A percentile compares a stretch with the other conserved stretches of the same genome.
phyloP scores from a whole-genome alignment of 2,113 vertebrate genomes.

The Melanotaenia duboulayi region DNA sequence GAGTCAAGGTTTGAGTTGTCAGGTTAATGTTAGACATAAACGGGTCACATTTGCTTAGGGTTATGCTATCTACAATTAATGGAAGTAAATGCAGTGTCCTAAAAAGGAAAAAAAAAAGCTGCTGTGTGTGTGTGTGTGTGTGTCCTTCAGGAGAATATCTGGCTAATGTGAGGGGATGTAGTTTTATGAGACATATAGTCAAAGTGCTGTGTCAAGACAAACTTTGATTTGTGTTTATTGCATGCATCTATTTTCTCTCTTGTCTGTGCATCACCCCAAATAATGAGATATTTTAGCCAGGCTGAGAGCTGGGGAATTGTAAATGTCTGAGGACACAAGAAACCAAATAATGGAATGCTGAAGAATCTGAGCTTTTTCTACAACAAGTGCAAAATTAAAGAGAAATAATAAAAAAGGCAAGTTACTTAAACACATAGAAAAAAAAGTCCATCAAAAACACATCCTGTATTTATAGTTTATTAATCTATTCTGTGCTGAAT shows the following conservation, averaged over 20 bases:
- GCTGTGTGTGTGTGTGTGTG: conserved; percentile 14
- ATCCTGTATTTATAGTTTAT: not conserved
- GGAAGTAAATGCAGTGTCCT: not conserved
- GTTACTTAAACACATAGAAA: not conserved
- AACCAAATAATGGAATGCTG: conserved; percentile 48
- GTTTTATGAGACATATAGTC: conserved; percentile 46
- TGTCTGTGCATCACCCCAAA: conserved; percentile 6
- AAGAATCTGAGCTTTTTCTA: conserved; percentile 34
- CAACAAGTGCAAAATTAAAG: conserved; percentile 5
- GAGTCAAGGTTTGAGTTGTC: too few species aligned
- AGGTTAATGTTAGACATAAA: too few species aligned
- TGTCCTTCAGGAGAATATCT: conserved; percentile 26
- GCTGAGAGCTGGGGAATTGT: conserved; percentile 22
- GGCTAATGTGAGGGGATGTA: conserved; percentile 24
- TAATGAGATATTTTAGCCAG: conserved; percentile 24
- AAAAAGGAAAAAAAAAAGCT: not conserved
- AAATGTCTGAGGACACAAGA: conserved; percentile 50
- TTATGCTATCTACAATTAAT: not conserved
- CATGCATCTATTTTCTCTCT: conserved; percentile 30
- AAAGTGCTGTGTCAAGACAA: conserved; percentile 54
- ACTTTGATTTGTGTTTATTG: conserved; percentile 57
- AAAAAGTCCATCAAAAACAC: too few species aligned
- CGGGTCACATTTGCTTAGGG: too few species aligned
- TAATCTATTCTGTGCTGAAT: not conserved
- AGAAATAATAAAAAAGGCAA: conserved; percentile 5